A percentile compares a stretch with the other conserved stretches of the same genome.
phyloP scores from a whole-genome alignment of 2,113 vertebrate genomes.

The Syngnathoides biaculeatus region DNA sequence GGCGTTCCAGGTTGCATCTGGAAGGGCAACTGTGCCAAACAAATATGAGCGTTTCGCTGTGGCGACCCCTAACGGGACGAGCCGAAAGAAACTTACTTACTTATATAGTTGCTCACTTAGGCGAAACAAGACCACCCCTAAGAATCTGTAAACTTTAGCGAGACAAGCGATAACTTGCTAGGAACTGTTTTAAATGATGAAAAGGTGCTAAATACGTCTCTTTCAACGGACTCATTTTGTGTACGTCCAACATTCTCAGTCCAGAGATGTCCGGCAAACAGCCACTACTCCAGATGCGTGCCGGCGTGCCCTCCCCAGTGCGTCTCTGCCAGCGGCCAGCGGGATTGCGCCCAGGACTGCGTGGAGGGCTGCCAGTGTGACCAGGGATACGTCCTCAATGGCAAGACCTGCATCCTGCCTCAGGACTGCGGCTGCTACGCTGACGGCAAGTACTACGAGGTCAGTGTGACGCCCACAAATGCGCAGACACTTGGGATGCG shows the following conservation, averaged over 20 bases:
- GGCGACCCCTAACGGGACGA: no score
- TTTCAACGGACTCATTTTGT: not conserved
- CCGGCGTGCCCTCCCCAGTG: conserved; percentile 92
- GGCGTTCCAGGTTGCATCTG: no score
- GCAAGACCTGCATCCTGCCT: conserved; percentile 89
- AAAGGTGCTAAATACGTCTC: not conserved
- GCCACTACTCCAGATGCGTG: conserved; percentile 92
- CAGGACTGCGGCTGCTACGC: conserved; percentile 96
- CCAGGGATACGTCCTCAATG: conserved; percentile 86
- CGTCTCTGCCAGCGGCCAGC: conserved; percentile 86
- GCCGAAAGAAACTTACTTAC: no score
- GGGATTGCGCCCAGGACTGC: conserved; percentile 91
- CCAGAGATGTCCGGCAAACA: conserved; percentile 88
- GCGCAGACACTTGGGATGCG: no score
- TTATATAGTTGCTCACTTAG: no score
- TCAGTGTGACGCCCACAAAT: conserved; percentile 59
- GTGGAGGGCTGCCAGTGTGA: conserved; percentile 97
- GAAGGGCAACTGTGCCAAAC: no score
- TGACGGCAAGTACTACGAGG: conserved; percentile 94
- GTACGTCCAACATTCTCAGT: conserved; percentile 66
- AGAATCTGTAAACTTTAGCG: no score
- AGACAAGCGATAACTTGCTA: no score
- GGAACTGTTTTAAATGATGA: not conserved
- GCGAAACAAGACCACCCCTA: no score
- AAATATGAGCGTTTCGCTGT: no score